Evolutionary conservation across 2,113 vertebrate genomes (phyloP).

Genomic region (Cheirogaleus medius): DNA sequence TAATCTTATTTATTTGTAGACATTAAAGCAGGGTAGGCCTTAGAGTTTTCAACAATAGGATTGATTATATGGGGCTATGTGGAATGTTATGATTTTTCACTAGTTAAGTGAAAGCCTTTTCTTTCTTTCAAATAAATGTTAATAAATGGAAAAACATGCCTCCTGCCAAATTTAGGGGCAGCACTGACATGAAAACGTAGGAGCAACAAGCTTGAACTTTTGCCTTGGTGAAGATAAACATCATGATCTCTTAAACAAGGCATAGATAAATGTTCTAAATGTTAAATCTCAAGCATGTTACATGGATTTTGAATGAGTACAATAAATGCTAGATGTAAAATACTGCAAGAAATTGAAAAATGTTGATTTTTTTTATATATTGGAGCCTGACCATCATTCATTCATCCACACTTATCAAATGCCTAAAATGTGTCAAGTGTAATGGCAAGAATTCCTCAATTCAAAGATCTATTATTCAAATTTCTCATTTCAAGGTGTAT

Average conservation of each 20-base stretch:
- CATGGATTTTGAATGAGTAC: background rate
- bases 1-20: background rate
- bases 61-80: background rate
- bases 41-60: background rate
- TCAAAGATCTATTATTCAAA: background rate
- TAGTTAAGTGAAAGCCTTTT: background rate
- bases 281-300: background rate
- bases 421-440: background rate
- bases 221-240: background rate
- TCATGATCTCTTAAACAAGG: background rate
- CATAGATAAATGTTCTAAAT: background rate
- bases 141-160: background rate
- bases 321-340: background rate
- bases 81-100: background rate
- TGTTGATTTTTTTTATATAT: background rate
- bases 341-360: background rate
- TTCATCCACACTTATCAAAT: background rate
- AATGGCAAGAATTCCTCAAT: background rate
- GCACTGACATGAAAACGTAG: background rate
- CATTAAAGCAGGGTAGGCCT: background rate
- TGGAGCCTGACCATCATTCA: background rate
- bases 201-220: background rate
- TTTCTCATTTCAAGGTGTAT: background rate
- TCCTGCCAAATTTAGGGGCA: background rate
- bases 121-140: constrained; percentile 22